Percentiles rank a stretch among this genome's conserved stretches.
Conservation (phyloP, 30 jellyfish, hydroid and myxozoan genomes). For the Aurelia sp. region DNA sequence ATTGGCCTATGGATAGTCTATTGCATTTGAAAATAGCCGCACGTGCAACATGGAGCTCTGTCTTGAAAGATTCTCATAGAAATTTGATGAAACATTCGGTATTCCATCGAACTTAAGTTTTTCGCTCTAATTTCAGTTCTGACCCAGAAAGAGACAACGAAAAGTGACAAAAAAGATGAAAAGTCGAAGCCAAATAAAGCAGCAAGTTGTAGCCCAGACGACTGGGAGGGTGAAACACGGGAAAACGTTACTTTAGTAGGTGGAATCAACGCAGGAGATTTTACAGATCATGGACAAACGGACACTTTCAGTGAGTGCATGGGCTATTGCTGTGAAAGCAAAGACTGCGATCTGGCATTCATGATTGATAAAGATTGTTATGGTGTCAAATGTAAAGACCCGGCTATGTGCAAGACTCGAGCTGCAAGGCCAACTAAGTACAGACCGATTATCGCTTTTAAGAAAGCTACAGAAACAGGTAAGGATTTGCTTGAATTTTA, state of each 20-base stretch:
- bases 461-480: conserved; percentile 85
- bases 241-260: conserved; percentile 88
- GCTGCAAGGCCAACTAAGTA: conserved; percentile 94
- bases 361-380: conserved; percentile 96
- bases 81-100: too few relatives aligned
- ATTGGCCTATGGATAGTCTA: too few relatives aligned
- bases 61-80: too few relatives aligned
- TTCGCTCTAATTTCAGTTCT: conserved; percentile 3
- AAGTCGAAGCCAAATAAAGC: conserved; percentile 5
- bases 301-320: conserved; percentile 86
- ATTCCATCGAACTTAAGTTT: neutral
- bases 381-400: conserved; percentile 84
- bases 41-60: too few relatives aligned
- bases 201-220: conserved; percentile 72
- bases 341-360: conserved; percentile 91
- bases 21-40: too few relatives aligned
- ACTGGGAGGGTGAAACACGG: conserved; percentile 81
- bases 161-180: neutral
- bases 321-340: conserved; percentile 90
- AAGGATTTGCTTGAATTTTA: neutral
- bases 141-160: conserved; percentile 7
- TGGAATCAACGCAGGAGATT: conserved; percentile 94
- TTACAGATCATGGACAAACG: conserved; percentile 93
- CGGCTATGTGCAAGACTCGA: conserved; percentile 79
- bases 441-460: conserved; percentile 86